Percentiles rank a stretch among this genome's conserved stretches.
Conservation (phyloP, 2,797 vertebrate species). For the Gymnopithys bicolor region DNA sequence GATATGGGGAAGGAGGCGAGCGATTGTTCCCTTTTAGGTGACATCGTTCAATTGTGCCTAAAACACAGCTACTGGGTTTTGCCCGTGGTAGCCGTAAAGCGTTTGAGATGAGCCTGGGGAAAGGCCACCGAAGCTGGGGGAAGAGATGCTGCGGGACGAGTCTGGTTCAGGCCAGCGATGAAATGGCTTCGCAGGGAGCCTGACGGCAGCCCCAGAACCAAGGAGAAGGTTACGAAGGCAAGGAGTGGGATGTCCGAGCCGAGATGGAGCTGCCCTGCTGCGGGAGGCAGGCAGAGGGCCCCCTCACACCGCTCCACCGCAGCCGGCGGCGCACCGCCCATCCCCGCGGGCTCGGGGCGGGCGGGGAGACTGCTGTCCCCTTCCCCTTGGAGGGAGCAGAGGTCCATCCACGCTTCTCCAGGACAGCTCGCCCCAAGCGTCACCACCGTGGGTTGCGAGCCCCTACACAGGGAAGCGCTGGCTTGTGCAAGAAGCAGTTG, state of each 20-base stretch:
- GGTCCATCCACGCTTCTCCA: rapidly evolving
- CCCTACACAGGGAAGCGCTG: background rate
- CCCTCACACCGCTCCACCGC: background rate
- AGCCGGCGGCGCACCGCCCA: background rate
- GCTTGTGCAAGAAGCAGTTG: background rate
- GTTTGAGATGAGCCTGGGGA: background rate
- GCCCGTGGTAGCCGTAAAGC: rapidly evolving
- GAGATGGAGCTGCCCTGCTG: background rate
- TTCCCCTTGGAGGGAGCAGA: rapidly evolving
- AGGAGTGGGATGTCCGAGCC: background rate
- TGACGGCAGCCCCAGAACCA: background rate
- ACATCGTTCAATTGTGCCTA: background rate
- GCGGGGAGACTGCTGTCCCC: background rate
- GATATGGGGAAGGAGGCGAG: background rate
- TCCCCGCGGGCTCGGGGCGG: background rate
- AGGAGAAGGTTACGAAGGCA: rapidly evolving
- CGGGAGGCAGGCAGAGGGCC: constrained; percentile 49
- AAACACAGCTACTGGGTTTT: background rate
- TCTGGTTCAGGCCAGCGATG: background rate
- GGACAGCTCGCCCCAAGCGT: too few species aligned
- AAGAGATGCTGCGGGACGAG: background rate
- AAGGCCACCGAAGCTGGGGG: background rate
- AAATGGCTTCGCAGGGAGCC: background rate
- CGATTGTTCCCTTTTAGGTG: background rate
- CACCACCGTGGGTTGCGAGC: background rate